A percentile compares a stretch with the other conserved stretches of the same genome.
phyloP scores from a whole-genome alignment of 1,140 invertebrate species.

The Chelonus insularis region DNA sequence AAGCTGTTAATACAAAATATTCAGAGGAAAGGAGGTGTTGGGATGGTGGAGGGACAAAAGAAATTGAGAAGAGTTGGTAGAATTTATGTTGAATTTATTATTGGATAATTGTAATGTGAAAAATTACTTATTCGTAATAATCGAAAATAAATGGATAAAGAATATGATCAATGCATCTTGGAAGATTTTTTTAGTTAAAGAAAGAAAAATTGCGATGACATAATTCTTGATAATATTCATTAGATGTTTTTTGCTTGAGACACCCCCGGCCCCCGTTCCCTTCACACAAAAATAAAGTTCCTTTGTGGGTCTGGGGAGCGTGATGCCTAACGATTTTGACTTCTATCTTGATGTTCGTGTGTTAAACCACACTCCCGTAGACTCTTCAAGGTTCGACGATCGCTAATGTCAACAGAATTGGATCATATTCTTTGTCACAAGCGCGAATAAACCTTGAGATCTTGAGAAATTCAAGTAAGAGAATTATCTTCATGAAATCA shows the following conservation, averaged over 20 bases:
- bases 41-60: constrained; percentile 53
- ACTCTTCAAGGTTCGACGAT: constrained; percentile 47
- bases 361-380: constrained; percentile 36
- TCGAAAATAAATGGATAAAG: constrained; percentile 54
- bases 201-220: neutral
- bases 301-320: constrained; percentile 20
- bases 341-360: neutral
- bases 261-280: constrained; percentile 2
- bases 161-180: constrained; percentile 50
- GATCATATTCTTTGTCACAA: constrained; percentile 62
- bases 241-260: neutral
- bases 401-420: constrained; percentile 31
- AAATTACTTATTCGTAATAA: constrained; percentile 35
- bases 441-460: constrained; percentile 53
- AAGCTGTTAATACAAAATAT: no score
- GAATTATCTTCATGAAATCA: constrained; percentile 54
- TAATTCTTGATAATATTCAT: constrained; percentile 16
- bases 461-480: constrained; percentile 55
- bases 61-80: constrained; percentile 26
- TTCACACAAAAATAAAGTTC: neutral
- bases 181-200: neutral
- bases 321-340: constrained; percentile 32
- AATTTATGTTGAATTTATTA: constrained; percentile 30
- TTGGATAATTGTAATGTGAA: constrained; percentile 30
- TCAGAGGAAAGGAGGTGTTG: constrained; percentile 39